Conservation (phyloP, 1,140 invertebrate genomes). For the roundworm (Caenorhabditis elegans) region WBcel235 BX284605.5:12943001-12943500, state of each 20-base stretch:
- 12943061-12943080: slow-evolving; percentile 37
- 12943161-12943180: not conserved
- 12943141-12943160: not conserved
- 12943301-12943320: not conserved
- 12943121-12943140: not conserved
- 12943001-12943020: not conserved
- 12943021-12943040: slow-evolving; percentile 24
- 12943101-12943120: not conserved
- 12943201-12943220: not conserved
- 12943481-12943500: not conserved
- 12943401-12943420: no score
- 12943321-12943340: not conserved
- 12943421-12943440: not conserved
- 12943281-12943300: not conserved
- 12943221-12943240: not conserved
- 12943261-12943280: not conserved
- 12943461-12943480: not conserved
- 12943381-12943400: no score
- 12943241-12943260: not conserved
- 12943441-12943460: not conserved
- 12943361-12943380: not conserved
- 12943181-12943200: not conserved
- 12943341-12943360: not conserved
- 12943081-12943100: not conserved
- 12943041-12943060: slow-evolving; percentile 25